Base-by-base conservation (phyloP, 1,140 invertebrate species). In the Tribolium castaneum region DNA sequence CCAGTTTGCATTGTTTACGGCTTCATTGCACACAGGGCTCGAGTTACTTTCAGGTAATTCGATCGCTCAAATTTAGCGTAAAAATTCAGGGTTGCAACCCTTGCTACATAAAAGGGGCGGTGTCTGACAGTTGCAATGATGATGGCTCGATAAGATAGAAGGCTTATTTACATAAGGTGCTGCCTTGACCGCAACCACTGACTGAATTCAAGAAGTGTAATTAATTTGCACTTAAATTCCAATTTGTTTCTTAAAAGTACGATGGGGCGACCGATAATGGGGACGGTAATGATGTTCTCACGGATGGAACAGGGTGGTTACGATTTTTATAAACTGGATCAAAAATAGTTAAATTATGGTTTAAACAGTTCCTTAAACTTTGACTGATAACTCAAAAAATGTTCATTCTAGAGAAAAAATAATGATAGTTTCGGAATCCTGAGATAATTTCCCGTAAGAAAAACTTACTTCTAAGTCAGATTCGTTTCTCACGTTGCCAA, bases 171-270 rank as follows among this genome's bases (percentile, higher is more conserved):
- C 78, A 79, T 79, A 78, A 22, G 14, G 25, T 49, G 16, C 5
- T 13, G 70, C 50, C 66, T 66, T 34, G 30, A 12, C 30, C 59
- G 59, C 6, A 6, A 3, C 5, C 7, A 0, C 59, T 22, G 19
- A 13, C 7, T 66, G 30, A 39, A 66, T 66, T 39, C 59, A 22
- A 66, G 59, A 66, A 52, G 71, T 73, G 78, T 79, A 79, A 79
- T 79, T 79, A 79, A 79, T 79, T 79, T 59, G 50, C 78, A 71
- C 74, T 79, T 79, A 79, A 79, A 79, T 79, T 79, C 78, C 78
- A 79, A 79, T 79, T 79, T 79, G 78, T 79, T 79, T 56, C 62
- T 76, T 59, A 76, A 76, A 79, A 71, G 19, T 25, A 51, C 70
- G 14, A 73, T 73, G 12, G 49, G 22, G 10, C 51, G 71, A 10